Base-by-base conservation (phyloP, 2,888 invertebrate species). In the Callyntrura guangdongensis region DNA sequence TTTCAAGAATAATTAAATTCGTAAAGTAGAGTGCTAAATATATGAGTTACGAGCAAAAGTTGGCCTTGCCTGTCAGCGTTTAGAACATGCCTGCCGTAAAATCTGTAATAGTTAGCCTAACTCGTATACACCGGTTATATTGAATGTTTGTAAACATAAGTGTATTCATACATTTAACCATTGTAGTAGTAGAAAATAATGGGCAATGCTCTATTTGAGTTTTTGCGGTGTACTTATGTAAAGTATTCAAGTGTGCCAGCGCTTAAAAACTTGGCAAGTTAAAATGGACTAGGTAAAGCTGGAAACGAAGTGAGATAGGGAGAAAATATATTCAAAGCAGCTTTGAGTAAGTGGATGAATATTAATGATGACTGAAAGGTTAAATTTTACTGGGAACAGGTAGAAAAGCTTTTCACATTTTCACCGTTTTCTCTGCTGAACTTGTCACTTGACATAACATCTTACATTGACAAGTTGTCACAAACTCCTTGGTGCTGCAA, bases 311-410 rank as follows among this genome's bases (percentile, higher is more conserved):
- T 20, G 74, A 74, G 20, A 74, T 20, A 11, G 49, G 11, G 74
- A 77, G 74, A 72, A 36, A 61, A 64, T 22, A 11, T 25, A 72
- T 45, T 72, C 72, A 72, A 17, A 72, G 45, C 72, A 47, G 17
- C 45, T 47, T 72, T 45, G 12, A 17, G 25, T 22, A 77, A 77
- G 53, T 77, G 53, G 74, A 77, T 77, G 74, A 77, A 77, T 77
- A 77, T 77, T 77, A 77, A 77, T 77, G 74, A 49, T 49, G 49
- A 77, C 74, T 77, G 74, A 77, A 77, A 77, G 74, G 74, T 49
- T 77, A 47, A 77, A 77, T 12, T 22, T 77, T 77, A 8, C 74
- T 47, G 14, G 3, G 53, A 49, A 77, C 25, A 77, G 74, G 74
- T 77, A 77, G 49, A 49, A 14, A 53, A 49, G 22, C 74, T 49